These are phyloP conservation scores for Anas georgica DNA, from an alignment of 2,797 vertebrate genomes.

Conservation along the genomic window DNA sequence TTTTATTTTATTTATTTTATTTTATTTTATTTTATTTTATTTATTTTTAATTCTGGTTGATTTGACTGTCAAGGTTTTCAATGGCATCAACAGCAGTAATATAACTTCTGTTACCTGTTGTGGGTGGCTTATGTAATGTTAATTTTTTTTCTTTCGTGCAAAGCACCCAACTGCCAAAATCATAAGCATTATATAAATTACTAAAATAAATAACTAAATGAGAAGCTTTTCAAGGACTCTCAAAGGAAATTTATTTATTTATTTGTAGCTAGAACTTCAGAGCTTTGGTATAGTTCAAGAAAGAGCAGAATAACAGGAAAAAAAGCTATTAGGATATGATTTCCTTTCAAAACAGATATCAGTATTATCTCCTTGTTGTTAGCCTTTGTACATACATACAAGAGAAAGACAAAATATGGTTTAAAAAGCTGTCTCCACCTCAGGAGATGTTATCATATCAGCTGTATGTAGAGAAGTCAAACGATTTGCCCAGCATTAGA, in stretches of 20 bases:
- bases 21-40: too few species aligned
- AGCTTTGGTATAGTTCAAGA: not conserved
- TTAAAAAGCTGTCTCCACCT: not conserved
- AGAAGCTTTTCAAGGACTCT: constrained; percentile 9
- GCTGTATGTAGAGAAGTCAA: not conserved
- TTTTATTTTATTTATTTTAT: too few species aligned
- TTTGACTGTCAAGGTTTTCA: constrained; percentile 58
- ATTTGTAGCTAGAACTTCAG: not conserved
- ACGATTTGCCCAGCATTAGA: not conserved
- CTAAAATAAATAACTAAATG: constrained; percentile 22
- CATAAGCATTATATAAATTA: constrained; percentile 41
- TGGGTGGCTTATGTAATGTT: constrained; percentile 56
- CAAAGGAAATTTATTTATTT: not conserved
- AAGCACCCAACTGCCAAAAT: constrained; percentile 23
- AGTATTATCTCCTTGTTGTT: not conserved
- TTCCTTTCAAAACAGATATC: constrained; percentile 17
- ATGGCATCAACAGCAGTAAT: constrained; percentile 21
- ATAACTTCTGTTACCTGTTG: constrained; percentile 61
- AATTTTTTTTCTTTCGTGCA: constrained; percentile 25
- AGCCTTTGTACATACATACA: not conserved
- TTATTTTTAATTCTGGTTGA: not conserved
- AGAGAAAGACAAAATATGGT: not conserved
- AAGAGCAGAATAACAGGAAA: not conserved
- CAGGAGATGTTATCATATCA: not conserved
- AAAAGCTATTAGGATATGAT: not conserved